Base-by-base conservation (phyloP, 2,113 vertebrate species). In the Colius striatus region DNA sequence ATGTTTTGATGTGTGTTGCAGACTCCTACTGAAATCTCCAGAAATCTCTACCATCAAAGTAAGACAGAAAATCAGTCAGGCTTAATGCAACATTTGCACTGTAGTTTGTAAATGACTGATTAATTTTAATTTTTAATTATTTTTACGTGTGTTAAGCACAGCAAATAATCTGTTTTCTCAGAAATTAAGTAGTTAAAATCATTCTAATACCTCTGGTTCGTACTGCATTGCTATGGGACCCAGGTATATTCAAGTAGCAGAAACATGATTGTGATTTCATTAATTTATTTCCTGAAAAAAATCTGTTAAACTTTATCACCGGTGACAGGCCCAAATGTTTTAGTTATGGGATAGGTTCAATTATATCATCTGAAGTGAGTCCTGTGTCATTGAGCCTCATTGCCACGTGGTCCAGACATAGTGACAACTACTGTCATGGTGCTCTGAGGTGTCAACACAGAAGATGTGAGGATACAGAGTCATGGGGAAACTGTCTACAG, bases 1-100 rank as follows among this genome's bases (percentile, higher is more conserved):
- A 45, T 65, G 41, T 89, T 95, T 78, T 91, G 77, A 87, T 87
- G 36, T 87, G 41, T 54, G n/a, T 8, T 92, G 84, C 61, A 84
- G 73, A 50, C 9, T 89, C 30, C 43, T 74, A 57, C 58, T 63
- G 74, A 84, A 90, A 65, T 67, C 53, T 92, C 43, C 36, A 91
- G 36, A 76, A 92, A 82, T 68, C 26, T 89, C 58, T 91, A 6
- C 16, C 4, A 45, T 0, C 84, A 45, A 95, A 94, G 22, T 60
- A 62, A 79, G 38, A 71, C 2, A 48, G 38, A 82, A 94, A 82
- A 91, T 72, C 57, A 30, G 76, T 67, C 27, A 72, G 41, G 48
- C 87, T 89, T 82, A 87, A 84, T n/a, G 47, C 7, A 89, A 84
- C 23, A 54, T 72, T 89, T 91, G 11, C 54, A 45, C 61, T 22